Evolutionary conservation across 1,140 invertebrate species (phyloP).

Genomic region (Psix sp.): DNA sequence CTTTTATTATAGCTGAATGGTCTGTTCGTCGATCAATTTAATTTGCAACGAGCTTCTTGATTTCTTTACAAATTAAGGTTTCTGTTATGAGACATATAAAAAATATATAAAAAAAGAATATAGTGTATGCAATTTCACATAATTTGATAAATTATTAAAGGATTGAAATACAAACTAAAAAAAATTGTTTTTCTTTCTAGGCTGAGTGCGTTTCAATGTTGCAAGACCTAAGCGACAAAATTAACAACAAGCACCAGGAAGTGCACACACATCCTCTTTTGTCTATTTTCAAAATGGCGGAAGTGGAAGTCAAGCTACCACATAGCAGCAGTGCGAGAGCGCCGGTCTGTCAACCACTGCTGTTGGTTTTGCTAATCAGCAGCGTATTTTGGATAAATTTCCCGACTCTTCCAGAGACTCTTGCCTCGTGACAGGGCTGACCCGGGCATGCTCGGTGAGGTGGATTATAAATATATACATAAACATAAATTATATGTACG

Average conservation of each 20-base stretch:
- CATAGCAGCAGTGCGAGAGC: conserved; percentile 64
- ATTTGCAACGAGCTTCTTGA: conserved; percentile 1
- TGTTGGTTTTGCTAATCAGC: conserved; percentile 56
- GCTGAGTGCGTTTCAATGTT: conserved; percentile 89
- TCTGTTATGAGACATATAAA: too few species aligned
- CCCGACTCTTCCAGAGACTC: conserved; percentile 45
- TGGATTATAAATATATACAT: conserved; percentile 60
- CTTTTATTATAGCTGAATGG: too few species aligned
- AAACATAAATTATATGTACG: conserved; percentile 40
- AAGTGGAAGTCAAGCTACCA: conserved; percentile 84
- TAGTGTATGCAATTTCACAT: conserved; percentile 69
- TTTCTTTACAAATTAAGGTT: too few species aligned
- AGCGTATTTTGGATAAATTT: conserved; percentile 46
- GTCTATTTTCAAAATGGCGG: conserved; percentile 94
- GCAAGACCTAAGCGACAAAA: conserved; percentile 87
- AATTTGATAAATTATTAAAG: conserved; percentile 64
- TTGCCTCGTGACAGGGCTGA: conserved; percentile 64
- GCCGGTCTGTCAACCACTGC: conserved; percentile 53
- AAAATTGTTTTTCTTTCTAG: too few species aligned
- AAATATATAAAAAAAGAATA: too few species aligned
- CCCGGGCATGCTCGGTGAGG: conserved; percentile 37
- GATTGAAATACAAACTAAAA: too few species aligned
- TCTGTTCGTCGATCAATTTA: conserved; percentile 3
- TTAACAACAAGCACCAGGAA: conserved; percentile 89
- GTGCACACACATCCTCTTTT: conserved; percentile 90